Percentiles rank a stretch among this genome's conserved stretches.
These are phyloP conservation scores for Philonicus albiceps DNA, from an alignment of 2,888 invertebrate genomes.

Conservation along the genomic window DNA sequence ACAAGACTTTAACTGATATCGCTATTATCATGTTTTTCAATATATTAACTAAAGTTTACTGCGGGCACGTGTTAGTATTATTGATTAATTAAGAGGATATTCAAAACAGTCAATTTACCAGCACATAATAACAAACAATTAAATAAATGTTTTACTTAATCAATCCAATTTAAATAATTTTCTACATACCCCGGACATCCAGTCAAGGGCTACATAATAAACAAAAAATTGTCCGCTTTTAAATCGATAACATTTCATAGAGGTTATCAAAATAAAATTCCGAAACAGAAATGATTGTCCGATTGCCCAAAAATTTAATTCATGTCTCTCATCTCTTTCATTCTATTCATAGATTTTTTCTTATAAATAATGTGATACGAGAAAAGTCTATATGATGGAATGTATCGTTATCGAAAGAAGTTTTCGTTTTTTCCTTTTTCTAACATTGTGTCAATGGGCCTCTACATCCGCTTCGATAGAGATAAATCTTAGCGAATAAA, in stretches of 20 bases:
- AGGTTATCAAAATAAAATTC: not conserved
- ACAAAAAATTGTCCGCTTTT: not conserved
- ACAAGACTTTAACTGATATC: not conserved
- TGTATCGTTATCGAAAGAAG: not conserved
- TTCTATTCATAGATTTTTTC: not conserved
- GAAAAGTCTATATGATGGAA: not conserved
- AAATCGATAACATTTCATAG: not conserved
- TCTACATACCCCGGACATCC: not conserved
- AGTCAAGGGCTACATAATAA: not conserved
- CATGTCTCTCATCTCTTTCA: not conserved
- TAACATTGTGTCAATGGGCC: constrained; percentile 18
- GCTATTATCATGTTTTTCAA: not conserved
- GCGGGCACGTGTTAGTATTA: too few species aligned
- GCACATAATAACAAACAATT: not conserved
- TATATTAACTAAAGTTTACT: not conserved
- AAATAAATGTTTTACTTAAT: not conserved
- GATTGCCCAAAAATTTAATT: not conserved
- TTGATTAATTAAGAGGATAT: too few species aligned
- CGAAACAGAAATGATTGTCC: not conserved
- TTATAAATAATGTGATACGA: not conserved
- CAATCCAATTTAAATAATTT: not conserved
- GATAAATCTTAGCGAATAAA: not conserved
- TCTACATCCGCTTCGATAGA: constrained; percentile 15
- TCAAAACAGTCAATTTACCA: not conserved
- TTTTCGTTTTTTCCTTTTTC: not conserved